These are phyloP conservation scores for Andrena bicolor DNA, from an alignment of 2,888 invertebrate species.

Conservation along the genomic window DNA sequence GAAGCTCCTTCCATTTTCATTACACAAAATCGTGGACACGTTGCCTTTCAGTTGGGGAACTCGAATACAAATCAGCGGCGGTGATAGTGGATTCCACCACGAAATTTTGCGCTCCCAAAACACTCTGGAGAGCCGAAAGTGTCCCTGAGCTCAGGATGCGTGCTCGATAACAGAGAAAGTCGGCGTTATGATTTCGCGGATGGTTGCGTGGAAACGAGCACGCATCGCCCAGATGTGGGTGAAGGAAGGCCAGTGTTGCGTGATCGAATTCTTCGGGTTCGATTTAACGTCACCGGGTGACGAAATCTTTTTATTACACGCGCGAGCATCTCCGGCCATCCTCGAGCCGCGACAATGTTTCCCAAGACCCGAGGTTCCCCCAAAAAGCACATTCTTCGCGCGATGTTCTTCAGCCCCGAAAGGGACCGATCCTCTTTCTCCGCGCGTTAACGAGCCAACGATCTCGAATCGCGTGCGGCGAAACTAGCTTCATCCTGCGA, in stretches of 20 bases:
- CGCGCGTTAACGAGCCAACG: not conserved
- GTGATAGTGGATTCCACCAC: no score
- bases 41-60: no score
- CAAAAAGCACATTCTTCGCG: not conserved
- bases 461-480: conserved; percentile 18
- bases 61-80: no score
- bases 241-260: conserved; percentile 57
- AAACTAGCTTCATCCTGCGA: conserved; percentile 15
- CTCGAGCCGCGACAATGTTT: not conserved
- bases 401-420: conserved; percentile 8
- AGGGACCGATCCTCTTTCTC: conserved; percentile 4
- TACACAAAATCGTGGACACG: no score
- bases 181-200: conserved; percentile 24
- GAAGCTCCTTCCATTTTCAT: no score
- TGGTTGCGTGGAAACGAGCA: conserved; percentile 39
- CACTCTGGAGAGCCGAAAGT: not conserved
- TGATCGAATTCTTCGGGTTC: conserved; percentile 41
- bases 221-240: conserved; percentile 45
- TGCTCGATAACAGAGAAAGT: conserved; percentile 38
- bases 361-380: not conserved
- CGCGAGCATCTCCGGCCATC: conserved; percentile 21
- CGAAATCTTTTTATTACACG: conserved; percentile 43
- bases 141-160: conserved; percentile 3
- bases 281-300: conserved; percentile 32
- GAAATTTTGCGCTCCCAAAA: no score